These are phyloP conservation scores for Boulengeromyrus knoepffleri DNA, from an alignment of 2,113 vertebrate genomes.

Conservation along the genomic window DNA sequence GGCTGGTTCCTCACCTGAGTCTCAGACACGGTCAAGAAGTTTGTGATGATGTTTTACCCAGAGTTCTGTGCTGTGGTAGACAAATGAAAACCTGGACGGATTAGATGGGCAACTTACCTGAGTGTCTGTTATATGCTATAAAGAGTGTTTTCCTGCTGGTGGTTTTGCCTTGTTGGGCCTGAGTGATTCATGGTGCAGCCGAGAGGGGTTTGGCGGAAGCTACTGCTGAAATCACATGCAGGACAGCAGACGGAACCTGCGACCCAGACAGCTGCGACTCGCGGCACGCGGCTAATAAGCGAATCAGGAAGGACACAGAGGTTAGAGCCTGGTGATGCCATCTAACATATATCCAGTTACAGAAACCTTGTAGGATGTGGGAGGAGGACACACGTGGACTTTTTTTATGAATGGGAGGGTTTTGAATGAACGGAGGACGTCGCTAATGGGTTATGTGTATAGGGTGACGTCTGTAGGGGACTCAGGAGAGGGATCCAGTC, in stretches of 20 bases:
- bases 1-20: slow-evolving; percentile 30
- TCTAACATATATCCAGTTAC: slow-evolving; percentile 1
- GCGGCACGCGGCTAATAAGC: background rate
- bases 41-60: background rate
- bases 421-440: slow-evolving; percentile 49
- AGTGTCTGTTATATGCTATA: background rate
- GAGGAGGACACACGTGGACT: slow-evolving; percentile 50
- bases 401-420: slow-evolving; percentile 47
- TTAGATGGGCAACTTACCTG: background rate
- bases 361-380: slow-evolving; percentile 38
- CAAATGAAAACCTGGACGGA: background rate
- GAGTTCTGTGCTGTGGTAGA: background rate
- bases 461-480: slow-evolving; percentile 56
- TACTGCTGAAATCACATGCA: background rate
- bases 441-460: slow-evolving; percentile 60
- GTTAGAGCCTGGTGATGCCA: background rate
- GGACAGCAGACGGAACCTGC: background rate
- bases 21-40: slow-evolving; percentile 25
- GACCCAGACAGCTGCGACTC: background rate
- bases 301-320: slow-evolving; percentile 4
- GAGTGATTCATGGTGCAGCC: background rate
- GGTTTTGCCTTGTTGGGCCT: background rate
- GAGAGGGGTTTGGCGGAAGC: background rate
- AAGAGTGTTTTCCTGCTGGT: background rate
- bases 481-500: slow-evolving; percentile 44